phyloP scores from a whole-genome alignment of 1,140 invertebrate species.

The Phocides pigmalion region DNA sequence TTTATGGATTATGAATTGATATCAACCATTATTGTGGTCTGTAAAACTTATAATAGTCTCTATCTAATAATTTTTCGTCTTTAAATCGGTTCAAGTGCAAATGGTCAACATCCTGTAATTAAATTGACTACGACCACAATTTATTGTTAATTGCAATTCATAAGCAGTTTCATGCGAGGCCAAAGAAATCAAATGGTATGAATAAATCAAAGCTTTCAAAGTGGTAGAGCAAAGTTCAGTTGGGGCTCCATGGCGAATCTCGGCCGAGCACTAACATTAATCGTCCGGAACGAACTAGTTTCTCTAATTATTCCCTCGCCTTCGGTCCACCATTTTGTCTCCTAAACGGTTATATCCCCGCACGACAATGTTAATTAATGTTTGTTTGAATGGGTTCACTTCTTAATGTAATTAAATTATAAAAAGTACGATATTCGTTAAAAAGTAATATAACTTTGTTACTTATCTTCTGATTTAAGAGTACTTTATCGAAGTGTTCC shows the following conservation, averaged over 20 bases:
- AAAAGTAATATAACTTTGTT: too few species aligned
- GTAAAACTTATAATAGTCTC: too few species aligned
- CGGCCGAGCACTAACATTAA: constrained; percentile 65
- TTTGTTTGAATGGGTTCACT: constrained; percentile 1
- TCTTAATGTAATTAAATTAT: too few species aligned
- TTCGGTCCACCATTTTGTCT: constrained; percentile 60
- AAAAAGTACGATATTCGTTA: too few species aligned
- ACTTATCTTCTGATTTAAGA: too few species aligned
- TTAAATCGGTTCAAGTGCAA: too few species aligned
- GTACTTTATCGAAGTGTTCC: too few species aligned
- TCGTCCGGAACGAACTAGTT: constrained; percentile 69
- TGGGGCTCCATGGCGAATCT: constrained; percentile 54
- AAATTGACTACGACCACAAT: too few species aligned
- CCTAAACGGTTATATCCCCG: constrained; percentile 49
- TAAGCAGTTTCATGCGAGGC: constrained; percentile 6
- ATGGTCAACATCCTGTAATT: too few species aligned
- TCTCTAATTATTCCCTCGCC: constrained; percentile 61
- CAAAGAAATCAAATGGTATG: constrained; percentile 48
- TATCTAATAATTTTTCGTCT: too few species aligned
- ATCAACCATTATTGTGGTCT: too few species aligned
- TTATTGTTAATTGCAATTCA: background rate
- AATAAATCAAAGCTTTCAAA: constrained; percentile 63
- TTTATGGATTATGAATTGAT: too few species aligned
- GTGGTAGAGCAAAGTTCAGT: constrained; percentile 51
- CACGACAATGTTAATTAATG: constrained; percentile 8